Evolutionary conservation across 2,888 invertebrate species (phyloP).

Genomic region (Dasysyrphus tricinctus): DNA sequence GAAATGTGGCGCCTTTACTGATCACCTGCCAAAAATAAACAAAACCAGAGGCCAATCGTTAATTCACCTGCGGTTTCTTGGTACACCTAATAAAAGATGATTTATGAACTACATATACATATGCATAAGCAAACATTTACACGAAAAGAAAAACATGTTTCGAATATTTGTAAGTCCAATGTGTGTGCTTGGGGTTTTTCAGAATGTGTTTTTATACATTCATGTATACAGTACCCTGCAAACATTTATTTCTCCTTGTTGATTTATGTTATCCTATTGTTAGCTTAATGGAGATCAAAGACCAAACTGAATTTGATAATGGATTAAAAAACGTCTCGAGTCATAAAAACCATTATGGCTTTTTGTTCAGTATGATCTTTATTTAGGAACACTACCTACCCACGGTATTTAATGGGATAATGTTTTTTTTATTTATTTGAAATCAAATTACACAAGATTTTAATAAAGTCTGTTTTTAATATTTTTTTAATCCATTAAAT

Average conservation of each 20-base stretch:
- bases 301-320: constrained; percentile 12
- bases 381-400: background rate
- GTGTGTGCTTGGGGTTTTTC: constrained; percentile 25
- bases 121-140: constrained; percentile 64
- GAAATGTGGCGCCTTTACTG: constrained; percentile 21
- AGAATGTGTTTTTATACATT: background rate
- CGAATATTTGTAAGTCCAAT: constrained; percentile 41
- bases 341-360: constrained; percentile 5
- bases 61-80: constrained; percentile 51
- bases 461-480: too few relatives aligned
- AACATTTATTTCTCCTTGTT: background rate
- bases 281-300: constrained; percentile 48
- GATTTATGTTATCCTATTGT: constrained; percentile 8
- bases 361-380: too few relatives aligned
- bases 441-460: too few relatives aligned
- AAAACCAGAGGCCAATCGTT: constrained; percentile 35
- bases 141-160: constrained; percentile 53
- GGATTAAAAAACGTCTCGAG: constrained; percentile 1
- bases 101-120: constrained; percentile 58
- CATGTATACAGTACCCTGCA: background rate
- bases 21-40: constrained; percentile 67
- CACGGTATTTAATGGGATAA: background rate
- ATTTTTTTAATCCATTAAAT: too few relatives aligned
- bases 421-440: background rate
- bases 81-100: constrained; percentile 66